These are phyloP conservation scores for Chelidonichthys spinosus DNA, from an alignment of 2,797 vertebrate genomes.

Conservation along the genomic window DNA sequence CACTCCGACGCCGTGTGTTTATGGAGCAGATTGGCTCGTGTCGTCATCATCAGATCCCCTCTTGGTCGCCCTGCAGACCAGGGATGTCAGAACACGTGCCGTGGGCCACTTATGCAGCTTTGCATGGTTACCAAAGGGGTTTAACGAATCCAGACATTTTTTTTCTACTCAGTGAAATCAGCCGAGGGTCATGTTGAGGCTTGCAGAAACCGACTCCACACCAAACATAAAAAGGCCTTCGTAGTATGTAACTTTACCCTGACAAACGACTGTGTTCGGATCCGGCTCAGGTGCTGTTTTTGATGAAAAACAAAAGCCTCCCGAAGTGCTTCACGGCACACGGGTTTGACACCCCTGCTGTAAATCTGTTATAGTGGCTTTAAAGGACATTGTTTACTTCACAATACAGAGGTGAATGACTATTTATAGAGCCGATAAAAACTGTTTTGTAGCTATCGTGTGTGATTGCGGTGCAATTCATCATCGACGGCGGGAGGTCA, in stretches of 20 bases:
- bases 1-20: slow-evolving; percentile 15
- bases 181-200: neutral
- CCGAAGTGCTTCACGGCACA: slow-evolving; percentile 4
- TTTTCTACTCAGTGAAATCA: neutral
- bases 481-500: slow-evolving; percentile 24
- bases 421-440: slow-evolving; percentile 20
- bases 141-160: neutral
- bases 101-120: neutral
- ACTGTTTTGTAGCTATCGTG: neutral
- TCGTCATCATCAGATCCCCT: slow-evolving; percentile 3
- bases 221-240: neutral
- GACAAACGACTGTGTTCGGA: neutral
- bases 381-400: neutral
- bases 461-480: slow-evolving; percentile 13
- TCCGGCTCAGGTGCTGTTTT: slow-evolving; percentile 7
- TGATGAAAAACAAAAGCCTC: slow-evolving; percentile 7
- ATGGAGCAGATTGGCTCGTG: slow-evolving; percentile 31
- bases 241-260: neutral
- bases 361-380: neutral
- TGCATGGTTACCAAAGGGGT: neutral
- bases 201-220: neutral
- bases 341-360: neutral
- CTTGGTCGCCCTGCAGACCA: neutral
- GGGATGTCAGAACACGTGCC: neutral
- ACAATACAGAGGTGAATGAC: neutral